Evolutionary conservation across 2,113 vertebrate species (phyloP).

Genomic region (Balaeniceps rex): DNA sequence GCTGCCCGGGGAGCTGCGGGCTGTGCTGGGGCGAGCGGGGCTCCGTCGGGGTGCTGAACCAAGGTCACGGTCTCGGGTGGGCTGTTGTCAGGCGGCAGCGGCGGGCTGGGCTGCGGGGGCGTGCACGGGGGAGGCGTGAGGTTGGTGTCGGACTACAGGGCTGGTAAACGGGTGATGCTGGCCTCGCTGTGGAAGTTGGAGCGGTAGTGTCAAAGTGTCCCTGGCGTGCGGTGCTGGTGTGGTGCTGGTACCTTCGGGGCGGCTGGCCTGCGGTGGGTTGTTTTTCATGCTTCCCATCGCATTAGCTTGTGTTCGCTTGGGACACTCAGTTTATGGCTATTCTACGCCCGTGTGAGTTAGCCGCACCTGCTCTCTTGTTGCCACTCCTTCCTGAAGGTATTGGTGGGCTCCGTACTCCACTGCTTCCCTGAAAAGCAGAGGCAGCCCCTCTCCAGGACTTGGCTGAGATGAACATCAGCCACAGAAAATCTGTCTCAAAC

Average conservation of each 20-base stretch:
- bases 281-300: neutral
- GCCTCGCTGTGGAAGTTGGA: neutral
- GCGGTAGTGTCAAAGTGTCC: neutral
- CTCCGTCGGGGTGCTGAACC: neutral
- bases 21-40: neutral
- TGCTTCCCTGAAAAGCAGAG: fast-evolving
- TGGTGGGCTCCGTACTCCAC: fast-evolving
- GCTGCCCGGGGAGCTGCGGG: neutral
- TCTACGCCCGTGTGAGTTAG: fast-evolving
- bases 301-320: neutral
- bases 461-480: fast-evolving
- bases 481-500: neutral
- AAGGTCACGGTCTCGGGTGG: neutral
- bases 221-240: neutral
- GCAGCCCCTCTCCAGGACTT: neutral
- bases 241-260: neutral
- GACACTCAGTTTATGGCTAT: fast-evolving
- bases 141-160: neutral
- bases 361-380: neutral
- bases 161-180: neutral
- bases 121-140: neutral
- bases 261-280: neutral
- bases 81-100: neutral
- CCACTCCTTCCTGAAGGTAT: neutral
- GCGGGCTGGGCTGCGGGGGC: neutral